A percentile compares a stretch with the other conserved stretches of the same genome.
Conservation (phyloP, 2,113 vertebrate genomes). For the Irena cyanogastra region DNA sequence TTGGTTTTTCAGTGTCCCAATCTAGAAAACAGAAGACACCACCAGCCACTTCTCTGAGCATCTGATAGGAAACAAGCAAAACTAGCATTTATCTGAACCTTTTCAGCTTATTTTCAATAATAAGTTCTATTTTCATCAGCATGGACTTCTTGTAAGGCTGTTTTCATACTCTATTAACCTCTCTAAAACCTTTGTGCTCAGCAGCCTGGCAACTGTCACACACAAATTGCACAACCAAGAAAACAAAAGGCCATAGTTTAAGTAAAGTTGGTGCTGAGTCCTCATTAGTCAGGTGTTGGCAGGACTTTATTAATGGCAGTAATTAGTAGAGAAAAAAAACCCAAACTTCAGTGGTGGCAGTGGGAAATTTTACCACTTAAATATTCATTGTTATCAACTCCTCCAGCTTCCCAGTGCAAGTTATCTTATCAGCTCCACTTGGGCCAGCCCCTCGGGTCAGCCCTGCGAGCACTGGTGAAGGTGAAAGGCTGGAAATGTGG, state of each 20-base stretch:
- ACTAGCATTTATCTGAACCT: not conserved
- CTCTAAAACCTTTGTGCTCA: not conserved
- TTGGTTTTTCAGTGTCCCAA: not conserved
- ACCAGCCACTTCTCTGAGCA: not conserved
- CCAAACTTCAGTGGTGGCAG: not conserved
- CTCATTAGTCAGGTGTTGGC: conserved; percentile 57
- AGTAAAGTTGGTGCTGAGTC: conserved; percentile 17
- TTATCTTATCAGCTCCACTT: not conserved
- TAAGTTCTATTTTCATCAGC: not conserved
- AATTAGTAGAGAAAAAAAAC: conserved; percentile 44
- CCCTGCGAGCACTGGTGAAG: not conserved
- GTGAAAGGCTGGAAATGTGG: not conserved
- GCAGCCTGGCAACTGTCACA: not conserved
- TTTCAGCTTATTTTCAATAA: not conserved
- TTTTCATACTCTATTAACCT: not conserved
- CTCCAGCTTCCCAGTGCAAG: not conserved
- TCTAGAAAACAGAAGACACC: not conserved
- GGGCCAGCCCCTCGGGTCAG: not conserved
- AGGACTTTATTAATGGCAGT: conserved; percentile 59
- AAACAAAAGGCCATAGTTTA: conserved; percentile 45
- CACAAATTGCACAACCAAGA: not conserved
- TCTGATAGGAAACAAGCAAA: not conserved
- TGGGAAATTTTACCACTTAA: conserved; percentile 34
- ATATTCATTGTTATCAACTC: conserved; percentile 47
- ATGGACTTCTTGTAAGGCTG: not conserved